Percentiles rank a stretch among this genome's conserved stretches.
Conservation (phyloP, 2,797 vertebrate genomes). For the Erpetoichthys calabaricus region DNA sequence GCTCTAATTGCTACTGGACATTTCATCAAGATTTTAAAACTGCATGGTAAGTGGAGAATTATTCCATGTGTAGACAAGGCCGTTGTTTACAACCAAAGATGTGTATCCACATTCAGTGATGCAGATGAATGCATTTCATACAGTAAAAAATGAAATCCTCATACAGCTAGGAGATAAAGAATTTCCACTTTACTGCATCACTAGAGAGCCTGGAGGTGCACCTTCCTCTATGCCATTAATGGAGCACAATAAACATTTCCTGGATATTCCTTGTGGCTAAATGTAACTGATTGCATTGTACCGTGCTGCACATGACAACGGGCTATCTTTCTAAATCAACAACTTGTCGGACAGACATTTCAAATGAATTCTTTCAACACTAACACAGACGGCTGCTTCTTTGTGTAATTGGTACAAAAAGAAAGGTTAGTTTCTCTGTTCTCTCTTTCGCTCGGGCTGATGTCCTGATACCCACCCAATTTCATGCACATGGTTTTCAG, state of each 20-base stretch:
- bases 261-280: constrained; percentile 41
- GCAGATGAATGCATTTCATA: not conserved
- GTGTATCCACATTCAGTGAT: too few relatives aligned
- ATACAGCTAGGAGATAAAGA: constrained; percentile 37
- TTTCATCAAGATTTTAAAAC: too few relatives aligned
- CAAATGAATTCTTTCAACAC: constrained; percentile 33
- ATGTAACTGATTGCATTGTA: constrained; percentile 36
- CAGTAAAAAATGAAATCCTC: constrained; percentile 23
- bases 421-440: constrained; percentile 6
- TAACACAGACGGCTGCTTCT: not conserved
- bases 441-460: too few relatives aligned
- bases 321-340: constrained; percentile 43
- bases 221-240: constrained; percentile 38
- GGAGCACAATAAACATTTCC: constrained; percentile 29
- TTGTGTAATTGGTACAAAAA: constrained; percentile 14
- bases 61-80: too few relatives aligned
- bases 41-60: too few relatives aligned
- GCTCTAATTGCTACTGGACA: too few relatives aligned
- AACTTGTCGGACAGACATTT: constrained; percentile 46
- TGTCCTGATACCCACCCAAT: too few relatives aligned
- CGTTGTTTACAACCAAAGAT: too few relatives aligned
- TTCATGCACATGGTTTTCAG: too few relatives aligned
- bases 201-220: constrained; percentile 40
- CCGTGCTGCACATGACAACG: constrained; percentile 36
- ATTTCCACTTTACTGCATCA: constrained; percentile 31